Evolutionary conservation across 2,797 vertebrate species (phyloP), one percentile per base, ranked within the genome.

Genomic region (Sorex maritimensis): DNA sequence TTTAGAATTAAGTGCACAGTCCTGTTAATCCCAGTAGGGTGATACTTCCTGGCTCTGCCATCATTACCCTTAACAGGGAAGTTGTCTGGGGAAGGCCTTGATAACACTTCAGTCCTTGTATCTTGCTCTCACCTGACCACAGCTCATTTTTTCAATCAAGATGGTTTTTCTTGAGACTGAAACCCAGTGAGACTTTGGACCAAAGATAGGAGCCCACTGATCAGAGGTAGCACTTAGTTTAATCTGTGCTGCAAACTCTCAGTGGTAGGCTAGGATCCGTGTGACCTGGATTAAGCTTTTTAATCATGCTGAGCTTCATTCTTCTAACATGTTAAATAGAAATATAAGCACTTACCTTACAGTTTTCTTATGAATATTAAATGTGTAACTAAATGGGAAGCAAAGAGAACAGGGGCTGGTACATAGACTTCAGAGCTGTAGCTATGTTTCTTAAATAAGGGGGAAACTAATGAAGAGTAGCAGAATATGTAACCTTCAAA

Each of bases 221-320:
- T 19, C n/a, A 46, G 30, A 3, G 52, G n/a, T 80, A 21, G 2
- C 21, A 17, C 11, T 72, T 4, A 6, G 23, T 28, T 86, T 89
- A 41, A 58, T 26, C 14, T 24, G 26, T 23, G 6, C 15, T 75
- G 7, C 28, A 65, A 14, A 74, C 5, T 74, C 44, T 65, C 52
- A 55, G 52, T 11, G n/a, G 30, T 34, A 80, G n/a, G 10, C 19
- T 84, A 65, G 10, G 7, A 86, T 3, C 23, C 41, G 41, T 44
- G 41, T 44, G 41, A 44, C 41, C 41, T 44, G 41, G 5, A 44
- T 44, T 44, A 88, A 34, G 1, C 77, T 77, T 21, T 69, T 81
- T 77, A 72, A 61, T 61, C 44, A 74, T n/a, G 71, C 49, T 86
- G 52, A 30, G 19, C 15, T 96, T 89, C 17, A 77, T n/a, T 89